Conservation (phyloP, 2,113 vertebrate species). For the Dasypus novemcinctus region DNA sequence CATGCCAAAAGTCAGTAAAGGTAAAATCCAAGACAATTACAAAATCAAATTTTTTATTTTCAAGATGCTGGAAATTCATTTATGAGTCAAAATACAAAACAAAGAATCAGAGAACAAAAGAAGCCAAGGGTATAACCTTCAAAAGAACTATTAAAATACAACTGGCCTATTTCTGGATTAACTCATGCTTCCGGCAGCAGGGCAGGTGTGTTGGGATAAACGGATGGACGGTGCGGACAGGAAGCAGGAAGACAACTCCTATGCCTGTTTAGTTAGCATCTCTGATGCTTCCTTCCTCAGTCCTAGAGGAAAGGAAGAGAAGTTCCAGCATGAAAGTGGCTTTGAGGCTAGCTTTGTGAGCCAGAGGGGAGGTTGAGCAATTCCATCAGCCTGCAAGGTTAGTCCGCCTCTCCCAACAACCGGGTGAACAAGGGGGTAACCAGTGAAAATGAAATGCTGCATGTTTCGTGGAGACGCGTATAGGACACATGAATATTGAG, state of each 20-base stretch:
- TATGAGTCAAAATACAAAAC: conserved; percentile 45
- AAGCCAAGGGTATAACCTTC: not conserved
- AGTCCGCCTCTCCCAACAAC: not conserved
- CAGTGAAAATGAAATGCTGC: not conserved
- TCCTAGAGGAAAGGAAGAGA: not conserved
- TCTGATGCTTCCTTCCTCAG: not conserved
- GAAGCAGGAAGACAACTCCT: not conserved
- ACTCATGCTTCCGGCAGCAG: not conserved
- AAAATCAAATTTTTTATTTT: conserved; percentile 27
- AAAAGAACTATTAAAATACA: not conserved
- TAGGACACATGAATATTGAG: not conserved
- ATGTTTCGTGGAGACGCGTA: not conserved
- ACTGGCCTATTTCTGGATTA: conserved; percentile 15
- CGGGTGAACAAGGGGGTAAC: not conserved
- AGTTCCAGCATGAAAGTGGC: not conserved
- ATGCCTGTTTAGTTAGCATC: not conserved
- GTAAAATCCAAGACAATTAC: not conserved
- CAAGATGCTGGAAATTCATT: not conserved
- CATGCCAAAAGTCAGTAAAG: not conserved
- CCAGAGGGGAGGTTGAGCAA: not conserved
- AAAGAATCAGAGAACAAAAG: conserved; percentile 6
- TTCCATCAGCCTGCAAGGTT: not conserved
- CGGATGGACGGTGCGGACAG: not conserved
- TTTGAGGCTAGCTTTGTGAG: not conserved
- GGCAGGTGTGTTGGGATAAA: not conserved